These are phyloP conservation scores for Megastigmus dorsalis DNA, from an alignment of 2,888 invertebrate species.

Conservation along the genomic window DNA sequence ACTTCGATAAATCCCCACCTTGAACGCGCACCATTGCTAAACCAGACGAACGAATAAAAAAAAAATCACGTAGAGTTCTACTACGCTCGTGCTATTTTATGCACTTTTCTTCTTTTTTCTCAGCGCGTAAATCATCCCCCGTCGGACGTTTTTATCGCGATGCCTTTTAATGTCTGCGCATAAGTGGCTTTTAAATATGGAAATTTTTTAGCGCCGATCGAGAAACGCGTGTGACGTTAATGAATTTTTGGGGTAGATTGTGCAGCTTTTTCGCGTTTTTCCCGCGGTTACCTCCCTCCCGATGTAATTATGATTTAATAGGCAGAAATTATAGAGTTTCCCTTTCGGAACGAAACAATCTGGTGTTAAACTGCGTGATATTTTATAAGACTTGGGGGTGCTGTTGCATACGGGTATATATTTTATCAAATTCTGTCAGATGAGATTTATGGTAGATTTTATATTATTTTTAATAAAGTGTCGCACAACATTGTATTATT, in stretches of 20 bases:
- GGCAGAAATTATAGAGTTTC: conserved; percentile 1
- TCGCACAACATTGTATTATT: too few relatives aligned
- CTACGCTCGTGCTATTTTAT: conserved; percentile 3
- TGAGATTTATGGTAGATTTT: neutral
- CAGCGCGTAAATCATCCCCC: conserved; percentile 28
- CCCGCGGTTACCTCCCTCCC: too few relatives aligned
- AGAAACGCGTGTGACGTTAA: conserved; percentile 6
- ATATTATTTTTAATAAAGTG: conserved; percentile 29
- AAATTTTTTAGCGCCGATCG: conserved; percentile 1
- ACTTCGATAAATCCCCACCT: conserved; percentile 23
- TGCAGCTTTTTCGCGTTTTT: neutral
- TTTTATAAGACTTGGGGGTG: too few relatives aligned
- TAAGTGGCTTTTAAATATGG: conserved; percentile 24
- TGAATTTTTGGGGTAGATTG: conserved; percentile 38
- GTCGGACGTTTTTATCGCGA: conserved; percentile 30
- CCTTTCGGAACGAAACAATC: conserved; percentile 15
- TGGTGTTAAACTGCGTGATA: neutral
- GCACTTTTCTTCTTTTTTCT: neutral
- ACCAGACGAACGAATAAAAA: neutral
- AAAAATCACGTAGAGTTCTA: neutral
- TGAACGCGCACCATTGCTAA: neutral
- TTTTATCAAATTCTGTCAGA: conserved; percentile 5
- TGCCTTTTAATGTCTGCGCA: conserved; percentile 3
- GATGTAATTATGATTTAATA: conserved; percentile 26
- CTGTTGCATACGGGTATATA: neutral